These are phyloP conservation scores for Drosophila malerkotliana DNA, from an alignment of 1,140 invertebrate genomes.

Conservation along the genomic window DNA sequence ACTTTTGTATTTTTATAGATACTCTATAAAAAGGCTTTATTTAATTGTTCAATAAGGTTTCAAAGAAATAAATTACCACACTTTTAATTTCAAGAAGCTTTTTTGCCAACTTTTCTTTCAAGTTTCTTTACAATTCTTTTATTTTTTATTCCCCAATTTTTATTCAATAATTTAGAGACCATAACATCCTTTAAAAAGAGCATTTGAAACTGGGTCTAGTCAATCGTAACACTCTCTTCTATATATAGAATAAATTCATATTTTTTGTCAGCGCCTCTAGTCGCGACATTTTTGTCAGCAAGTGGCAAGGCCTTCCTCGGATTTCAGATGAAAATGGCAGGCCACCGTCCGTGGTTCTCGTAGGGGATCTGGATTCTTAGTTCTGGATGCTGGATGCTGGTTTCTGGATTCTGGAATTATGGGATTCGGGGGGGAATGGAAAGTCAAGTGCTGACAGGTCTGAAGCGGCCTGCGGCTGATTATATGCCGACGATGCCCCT, in stretches of 20 bases:
- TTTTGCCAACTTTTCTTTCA: too few relatives aligned
- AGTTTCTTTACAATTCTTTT: too few relatives aligned
- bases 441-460: conserved; percentile 74
- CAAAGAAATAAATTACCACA: too few relatives aligned
- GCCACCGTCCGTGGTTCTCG: conserved; percentile 22
- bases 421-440: conserved; percentile 12
- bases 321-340: conserved; percentile 64
- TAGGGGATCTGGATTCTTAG: conserved; percentile 4
- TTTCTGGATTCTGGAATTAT: conserved; percentile 6
- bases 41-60: neutral
- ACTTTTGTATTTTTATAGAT: conserved; percentile 33
- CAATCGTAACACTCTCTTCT: neutral
- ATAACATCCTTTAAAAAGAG: conserved; percentile 11
- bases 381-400: conserved; percentile 13
- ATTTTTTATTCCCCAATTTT: neutral
- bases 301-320: conserved; percentile 52
- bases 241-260: conserved; percentile 25
- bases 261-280: conserved; percentile 54
- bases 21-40: neutral
- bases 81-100: too few relatives aligned
- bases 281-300: conserved; percentile 69
- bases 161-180: neutral
- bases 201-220: conserved; percentile 17
- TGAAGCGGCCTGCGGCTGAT: conserved; percentile 64
- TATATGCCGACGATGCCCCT: conserved; percentile 41